Conservation (phyloP, 2,113 vertebrate species). For the Petromus typicus region DNA sequence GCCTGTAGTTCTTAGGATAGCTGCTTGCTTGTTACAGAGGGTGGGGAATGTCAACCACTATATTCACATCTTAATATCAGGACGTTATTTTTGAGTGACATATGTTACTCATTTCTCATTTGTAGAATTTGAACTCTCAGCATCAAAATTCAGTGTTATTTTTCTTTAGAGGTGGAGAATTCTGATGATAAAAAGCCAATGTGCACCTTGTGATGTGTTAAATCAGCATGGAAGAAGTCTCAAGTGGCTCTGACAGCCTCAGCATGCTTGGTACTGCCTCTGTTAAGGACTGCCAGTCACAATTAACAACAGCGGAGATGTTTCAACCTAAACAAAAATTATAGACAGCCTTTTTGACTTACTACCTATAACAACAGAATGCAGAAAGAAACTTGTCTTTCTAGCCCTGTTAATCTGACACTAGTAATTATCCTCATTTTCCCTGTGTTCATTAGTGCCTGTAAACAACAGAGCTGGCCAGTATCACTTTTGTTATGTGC, state of each 20-base stretch:
- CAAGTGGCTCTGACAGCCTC: conserved; percentile 76
- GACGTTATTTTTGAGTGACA: neutral
- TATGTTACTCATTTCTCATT: neutral
- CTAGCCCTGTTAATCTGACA: conserved; percentile 82
- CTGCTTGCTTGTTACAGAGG: neutral
- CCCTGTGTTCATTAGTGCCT: conserved; percentile 76
- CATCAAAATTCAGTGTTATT: conserved; percentile 51
- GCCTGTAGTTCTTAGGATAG: neutral
- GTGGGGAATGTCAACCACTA: neutral
- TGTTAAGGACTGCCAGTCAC: conserved; percentile 79
- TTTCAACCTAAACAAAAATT: conserved; percentile 80
- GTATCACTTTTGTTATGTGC: conserved; percentile 75
- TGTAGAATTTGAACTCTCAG: neutral
- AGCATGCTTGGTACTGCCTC: conserved; percentile 54
- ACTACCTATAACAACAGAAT: conserved; percentile 76
- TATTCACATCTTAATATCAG: neutral
- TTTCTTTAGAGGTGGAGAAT: conserved; percentile 30
- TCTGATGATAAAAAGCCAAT: conserved; percentile 75
- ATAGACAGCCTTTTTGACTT: conserved; percentile 69
- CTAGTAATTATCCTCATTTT: conserved; percentile 85
- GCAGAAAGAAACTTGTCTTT: conserved; percentile 77
- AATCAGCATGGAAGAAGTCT: conserved; percentile 72
- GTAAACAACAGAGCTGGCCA: conserved; percentile 83
- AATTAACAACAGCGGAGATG: conserved; percentile 82
- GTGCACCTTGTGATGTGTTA: conserved; percentile 76